Base-by-base conservation (phyloP, 2,888 invertebrate genomes). In the Drosophila lutescens region DNA sequence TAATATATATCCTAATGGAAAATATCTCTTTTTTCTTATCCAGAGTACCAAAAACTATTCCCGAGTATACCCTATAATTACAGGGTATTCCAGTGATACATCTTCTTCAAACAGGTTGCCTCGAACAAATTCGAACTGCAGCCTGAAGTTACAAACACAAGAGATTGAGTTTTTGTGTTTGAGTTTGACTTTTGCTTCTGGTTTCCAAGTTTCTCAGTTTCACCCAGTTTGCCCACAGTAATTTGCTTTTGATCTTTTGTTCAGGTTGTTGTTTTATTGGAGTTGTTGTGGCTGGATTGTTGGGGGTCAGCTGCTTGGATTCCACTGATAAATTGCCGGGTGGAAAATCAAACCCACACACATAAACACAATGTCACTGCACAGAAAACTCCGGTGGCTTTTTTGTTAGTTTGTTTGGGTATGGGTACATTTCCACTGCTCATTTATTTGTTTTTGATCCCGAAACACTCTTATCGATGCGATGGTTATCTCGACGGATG, bases 401-500 rank as follows among this genome's bases (percentile, higher is more conserved):
- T 59, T 34, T 38, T 51, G 8, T 17, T 38, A 54, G 8, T 17
- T 49, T 44, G 47, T 43, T 36, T 49, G 44, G 44, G 40, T 74
- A 68, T 49, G 44, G 44, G 40, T 74, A 68, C 46, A 54, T 63
- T 74, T 74, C 57, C 56, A 71, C 53, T 46, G 65, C 41, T 47
- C 44, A 38, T 55, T 74, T 62, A 30, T 20, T 15, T 58, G 43
- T 59, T 40, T 60, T 75, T 69, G 61, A 46, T 62, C 47, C 46
- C 49, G 32, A 46, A 47, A 32, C 15, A 54, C 23, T 61, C 76
- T 83, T 86, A 86, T 83, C 85, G 44, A 56, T 67, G 60, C 53
- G 74, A 73, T 86, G 77, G 65, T 75, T 87, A 87, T 84, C 86
- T 74, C 53, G 68, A 44, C 59, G 72, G 55, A 77, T 78, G 87